Evolutionary conservation across 2,888 invertebrate species (phyloP).

Genomic region (Apodemia mormo): DNA sequence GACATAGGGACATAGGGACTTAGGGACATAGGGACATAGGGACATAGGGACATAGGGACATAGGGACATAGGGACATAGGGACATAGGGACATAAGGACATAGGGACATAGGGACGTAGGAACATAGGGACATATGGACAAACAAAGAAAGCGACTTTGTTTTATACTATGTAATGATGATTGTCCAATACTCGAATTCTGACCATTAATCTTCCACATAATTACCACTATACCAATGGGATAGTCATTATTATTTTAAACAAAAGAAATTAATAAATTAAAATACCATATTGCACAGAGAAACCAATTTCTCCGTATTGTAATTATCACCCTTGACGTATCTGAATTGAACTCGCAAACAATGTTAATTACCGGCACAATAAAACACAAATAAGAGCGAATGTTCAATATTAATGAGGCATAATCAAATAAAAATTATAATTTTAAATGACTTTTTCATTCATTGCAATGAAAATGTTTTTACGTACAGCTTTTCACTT

Average conservation of each 20-base stretch:
- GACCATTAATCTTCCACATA: too few species aligned
- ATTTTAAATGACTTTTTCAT: slow-evolving; percentile 27
- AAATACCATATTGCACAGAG: not conserved
- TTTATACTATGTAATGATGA: too few species aligned
- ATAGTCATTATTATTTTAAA: not conserved
- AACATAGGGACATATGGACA: too few species aligned
- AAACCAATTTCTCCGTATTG: slow-evolving; percentile 31
- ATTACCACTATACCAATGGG: not conserved
- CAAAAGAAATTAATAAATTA: not conserved
- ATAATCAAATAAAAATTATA: slow-evolving; percentile 26
- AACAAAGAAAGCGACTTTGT: too few species aligned
- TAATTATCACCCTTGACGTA: slow-evolving; percentile 34
- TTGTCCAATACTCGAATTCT: too few species aligned
- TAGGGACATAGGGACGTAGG: too few species aligned
- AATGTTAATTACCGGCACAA: slow-evolving; percentile 37
- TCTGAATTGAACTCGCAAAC: slow-evolving; percentile 35
- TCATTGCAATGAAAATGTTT: slow-evolving; percentile 17
- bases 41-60: too few species aligned
- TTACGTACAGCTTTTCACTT: slow-evolving; percentile 11
- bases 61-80: too few species aligned
- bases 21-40: too few species aligned
- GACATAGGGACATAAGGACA: too few species aligned
- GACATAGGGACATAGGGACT: too few species aligned
- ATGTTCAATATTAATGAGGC: slow-evolving; percentile 28
- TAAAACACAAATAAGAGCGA: slow-evolving; percentile 37